Percentiles rank a stretch among this genome's conserved stretches.
These are phyloP conservation scores for Euplexia lucipara DNA, from an alignment of 2,888 invertebrate genomes.

Conservation along the genomic window DNA sequence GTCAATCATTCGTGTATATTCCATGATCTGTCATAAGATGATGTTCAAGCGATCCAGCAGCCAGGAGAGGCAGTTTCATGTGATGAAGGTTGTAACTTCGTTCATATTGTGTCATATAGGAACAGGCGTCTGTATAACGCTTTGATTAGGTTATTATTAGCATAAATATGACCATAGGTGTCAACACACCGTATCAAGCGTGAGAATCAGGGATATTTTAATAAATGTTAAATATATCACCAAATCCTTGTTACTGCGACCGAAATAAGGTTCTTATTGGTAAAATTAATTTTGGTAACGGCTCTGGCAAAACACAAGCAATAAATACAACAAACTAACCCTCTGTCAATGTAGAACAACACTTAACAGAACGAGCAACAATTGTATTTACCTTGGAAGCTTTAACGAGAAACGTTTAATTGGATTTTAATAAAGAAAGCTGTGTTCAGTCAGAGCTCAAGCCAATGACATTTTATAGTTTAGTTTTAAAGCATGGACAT, in stretches of 20 bases:
- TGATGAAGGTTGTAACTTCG: conserved; percentile 50
- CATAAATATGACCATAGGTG: conserved; percentile 62
- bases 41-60: conserved; percentile 64
- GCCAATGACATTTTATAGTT: conserved; percentile 67
- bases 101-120: conserved; percentile 34
- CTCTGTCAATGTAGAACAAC: conserved; percentile 1
- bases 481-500: conserved; percentile 80
- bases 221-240: conserved; percentile 74
- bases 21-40: conserved; percentile 64
- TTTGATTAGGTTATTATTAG: conserved; percentile 61
- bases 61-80: conserved; percentile 44
- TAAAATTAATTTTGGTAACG: conserved; percentile 73
- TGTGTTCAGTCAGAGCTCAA: conserved; percentile 55
- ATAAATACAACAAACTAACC: conserved; percentile 6
- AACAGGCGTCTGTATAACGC: conserved; percentile 47
- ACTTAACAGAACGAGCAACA: conserved; percentile 5
- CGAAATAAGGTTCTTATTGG: conserved; percentile 76
- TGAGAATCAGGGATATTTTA: conserved; percentile 67
- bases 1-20: conserved; percentile 61
- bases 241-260: conserved; percentile 80
- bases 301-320: conserved; percentile 53
- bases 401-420: not conserved
- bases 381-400: conserved; percentile 8
- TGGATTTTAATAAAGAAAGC: not conserved
- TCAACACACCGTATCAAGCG: conserved; percentile 64